Base-by-base conservation (phyloP, 35 echinoderm and acorn worm species). In the Amphiura filiformis region DNA sequence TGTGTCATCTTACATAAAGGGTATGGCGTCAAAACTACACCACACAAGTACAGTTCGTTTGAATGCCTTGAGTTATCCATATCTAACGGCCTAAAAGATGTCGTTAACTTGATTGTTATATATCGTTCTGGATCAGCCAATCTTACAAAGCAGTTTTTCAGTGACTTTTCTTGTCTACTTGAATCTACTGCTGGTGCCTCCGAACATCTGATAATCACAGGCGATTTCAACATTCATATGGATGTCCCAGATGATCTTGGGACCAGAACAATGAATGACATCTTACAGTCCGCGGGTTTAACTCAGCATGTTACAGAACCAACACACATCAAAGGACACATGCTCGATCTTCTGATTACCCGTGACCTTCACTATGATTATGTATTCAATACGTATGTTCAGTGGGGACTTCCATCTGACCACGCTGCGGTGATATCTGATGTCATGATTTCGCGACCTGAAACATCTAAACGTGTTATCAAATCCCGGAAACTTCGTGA, bases 1-100 rank as follows among this genome's bases (percentile, higher is more conserved):
- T 90, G 88, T 34, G 82, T 85, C 37, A 85, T 90, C 35, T 36
- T 84, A 1, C 82, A 34, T 1, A 75, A 39, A 28, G n/a, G 9
- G 22, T 87, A 44, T 36, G 34, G 36, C 17, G 37, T 37, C 32
- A 79, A 78, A 11, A 41, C 39, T 12, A 52, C 14, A 20, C 1
- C 76, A 1, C 86, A 87, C 65, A 80, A 22, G n/a, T 87, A 40
- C 39, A 28, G 13, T 22, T 39, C 75, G 2, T n/a, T 87, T 87
- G 70, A 87, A 56, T 87, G 86, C 76, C 18, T 47, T 20, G 75
- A 87, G 39, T 37, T 87, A 1, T 31, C 75, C 31, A 40, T 87
- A 80, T 5, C 18, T 28, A n/a, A n/a, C 23, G 20, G n/a, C 37
- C 15, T 23, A 3, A 20, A 79, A 17, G 41, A 79, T 47, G 13